A percentile compares a stretch with the other conserved stretches of the same genome.
Conservation (phyloP, 2,888 invertebrate species). For the Xanthia icteritia region DNA sequence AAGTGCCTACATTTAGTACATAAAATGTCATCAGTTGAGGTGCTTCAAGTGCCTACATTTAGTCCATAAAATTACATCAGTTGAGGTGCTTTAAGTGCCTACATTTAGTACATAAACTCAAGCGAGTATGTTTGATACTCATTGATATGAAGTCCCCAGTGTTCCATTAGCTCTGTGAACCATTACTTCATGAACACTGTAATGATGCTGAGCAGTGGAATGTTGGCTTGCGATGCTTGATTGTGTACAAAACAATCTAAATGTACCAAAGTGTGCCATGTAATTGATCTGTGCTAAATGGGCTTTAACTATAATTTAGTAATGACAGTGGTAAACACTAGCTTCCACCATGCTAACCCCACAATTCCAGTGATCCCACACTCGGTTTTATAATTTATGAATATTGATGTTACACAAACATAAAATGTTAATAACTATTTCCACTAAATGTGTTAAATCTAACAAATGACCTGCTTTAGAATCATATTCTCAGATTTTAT, state of each 20-base stretch:
- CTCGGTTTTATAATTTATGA: slow-evolving; percentile 47
- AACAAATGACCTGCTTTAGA: slow-evolving; percentile 82
- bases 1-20: too few species aligned
- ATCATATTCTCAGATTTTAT: slow-evolving; percentile 66
- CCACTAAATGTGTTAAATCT: slow-evolving; percentile 69
- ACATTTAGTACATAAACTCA: slow-evolving; percentile 39
- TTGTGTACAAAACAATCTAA: slow-evolving; percentile 21
- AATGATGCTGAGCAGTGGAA: slow-evolving; percentile 41
- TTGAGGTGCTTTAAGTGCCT: slow-evolving; percentile 18
- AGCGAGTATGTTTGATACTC: slow-evolving; percentile 52
- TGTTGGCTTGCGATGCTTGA: slow-evolving; percentile 41
- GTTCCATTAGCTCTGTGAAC: slow-evolving; percentile 26
- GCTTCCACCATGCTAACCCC: slow-evolving; percentile 68
- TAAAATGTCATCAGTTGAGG: slow-evolving; percentile 26
- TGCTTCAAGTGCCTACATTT: too few species aligned
- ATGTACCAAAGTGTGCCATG: slow-evolving; percentile 51
- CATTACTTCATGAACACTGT: slow-evolving; percentile 7
- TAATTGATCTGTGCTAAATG: slow-evolving; percentile 59
- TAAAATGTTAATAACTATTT: slow-evolving; percentile 62
- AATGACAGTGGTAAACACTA: slow-evolving; percentile 55
- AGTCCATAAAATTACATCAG: slow-evolving; percentile 31
- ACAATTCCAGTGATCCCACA: slow-evolving; percentile 49
- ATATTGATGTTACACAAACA: slow-evolving; percentile 65
- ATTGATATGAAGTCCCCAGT: slow-evolving; percentile 21
- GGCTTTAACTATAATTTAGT: slow-evolving; percentile 59